phyloP scores from a whole-genome alignment of 2,888 invertebrate genomes.

The Pyrgus malvae region DNA sequence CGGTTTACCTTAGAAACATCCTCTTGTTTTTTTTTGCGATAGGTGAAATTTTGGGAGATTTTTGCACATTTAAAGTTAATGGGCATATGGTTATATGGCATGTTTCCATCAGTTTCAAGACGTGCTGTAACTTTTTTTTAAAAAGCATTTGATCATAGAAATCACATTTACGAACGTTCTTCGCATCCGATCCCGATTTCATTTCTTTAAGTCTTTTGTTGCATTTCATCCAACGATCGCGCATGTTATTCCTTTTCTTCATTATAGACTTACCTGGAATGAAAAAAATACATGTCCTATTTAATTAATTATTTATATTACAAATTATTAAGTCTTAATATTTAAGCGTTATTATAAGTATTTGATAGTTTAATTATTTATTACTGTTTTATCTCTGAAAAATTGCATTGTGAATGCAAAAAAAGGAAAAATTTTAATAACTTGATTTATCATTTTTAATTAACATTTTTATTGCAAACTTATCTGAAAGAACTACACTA shows the following conservation, averaged over 20 bases:
- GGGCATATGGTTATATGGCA: no score
- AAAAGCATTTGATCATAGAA: background rate
- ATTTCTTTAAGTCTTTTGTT: constrained; percentile 4
- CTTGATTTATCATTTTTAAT: no score
- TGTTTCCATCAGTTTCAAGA: background rate
- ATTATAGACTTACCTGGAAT: background rate
- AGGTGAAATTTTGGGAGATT: background rate
- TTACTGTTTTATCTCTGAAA: no score
- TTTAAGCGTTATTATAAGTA: no score
- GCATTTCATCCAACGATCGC: constrained; percentile 1
- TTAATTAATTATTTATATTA: no score
- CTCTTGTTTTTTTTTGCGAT: background rate
- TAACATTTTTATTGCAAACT: no score
- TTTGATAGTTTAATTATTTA: no score
- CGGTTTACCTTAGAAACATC: background rate
- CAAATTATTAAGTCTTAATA: no score
- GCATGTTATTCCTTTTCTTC: background rate
- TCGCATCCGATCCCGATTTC: background rate
- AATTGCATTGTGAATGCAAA: no score
- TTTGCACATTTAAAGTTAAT: background rate
- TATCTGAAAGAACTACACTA: no score
- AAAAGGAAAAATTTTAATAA: no score
- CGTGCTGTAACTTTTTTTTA: background rate
- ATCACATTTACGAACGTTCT: constrained; percentile 2
- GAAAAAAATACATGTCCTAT: no score